Conservation (phyloP, 2,113 vertebrate genomes). For the Heterocephalus glaber region DNA sequence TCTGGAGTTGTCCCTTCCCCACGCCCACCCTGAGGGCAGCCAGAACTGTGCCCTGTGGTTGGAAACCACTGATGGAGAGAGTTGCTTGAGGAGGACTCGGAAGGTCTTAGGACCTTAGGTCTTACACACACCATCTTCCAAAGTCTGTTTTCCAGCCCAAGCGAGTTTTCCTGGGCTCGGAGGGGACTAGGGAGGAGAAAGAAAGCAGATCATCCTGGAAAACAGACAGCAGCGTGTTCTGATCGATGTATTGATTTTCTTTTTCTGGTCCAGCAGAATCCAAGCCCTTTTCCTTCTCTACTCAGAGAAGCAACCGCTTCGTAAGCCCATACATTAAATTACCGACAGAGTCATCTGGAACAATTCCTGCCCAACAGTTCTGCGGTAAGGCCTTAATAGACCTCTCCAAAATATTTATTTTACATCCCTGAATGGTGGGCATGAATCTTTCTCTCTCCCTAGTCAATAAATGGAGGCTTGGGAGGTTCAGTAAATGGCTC, state of each 20-base stretch:
- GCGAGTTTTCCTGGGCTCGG: neutral
- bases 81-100: neutral
- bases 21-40: no score
- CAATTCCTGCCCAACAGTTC: neutral
- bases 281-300: neutral
- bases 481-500: neutral
- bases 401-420: constrained; percentile 26
- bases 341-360: neutral
- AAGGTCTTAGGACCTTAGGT: no score
- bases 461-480: neutral
- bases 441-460: neutral
- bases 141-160: neutral
- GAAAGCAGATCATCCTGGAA: neutral
- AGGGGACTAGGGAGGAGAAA: neutral
- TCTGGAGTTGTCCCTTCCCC: neutral
- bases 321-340: neutral
- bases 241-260: neutral
- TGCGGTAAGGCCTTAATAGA: neutral
- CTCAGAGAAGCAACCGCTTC: neutral
- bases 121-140: neutral
- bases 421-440: neutral
- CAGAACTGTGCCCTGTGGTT: neutral
- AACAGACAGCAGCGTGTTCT: neutral
- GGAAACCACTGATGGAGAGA: neutral
- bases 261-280: neutral